Conservation (phyloP, 2,113 vertebrate genomes). For the Calidris pugnax region DNA sequence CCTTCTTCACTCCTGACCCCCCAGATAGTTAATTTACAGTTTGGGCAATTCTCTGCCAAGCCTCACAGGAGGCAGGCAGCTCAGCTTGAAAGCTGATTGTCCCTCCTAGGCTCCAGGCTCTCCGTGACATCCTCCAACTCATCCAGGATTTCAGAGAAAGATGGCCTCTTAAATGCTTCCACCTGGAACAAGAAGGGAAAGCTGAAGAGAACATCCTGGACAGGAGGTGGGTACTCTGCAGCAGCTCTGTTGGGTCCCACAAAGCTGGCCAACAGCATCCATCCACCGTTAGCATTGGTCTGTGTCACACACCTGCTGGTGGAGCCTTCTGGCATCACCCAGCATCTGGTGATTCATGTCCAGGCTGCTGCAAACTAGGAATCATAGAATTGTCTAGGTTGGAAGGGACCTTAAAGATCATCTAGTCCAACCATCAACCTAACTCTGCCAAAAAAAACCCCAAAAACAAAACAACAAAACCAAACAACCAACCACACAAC, state of each 20-base stretch:
- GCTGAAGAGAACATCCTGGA: neutral
- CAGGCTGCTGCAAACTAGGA: neutral
- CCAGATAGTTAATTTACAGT: neutral
- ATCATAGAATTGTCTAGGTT: no score
- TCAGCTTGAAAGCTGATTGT: constrained; percentile 3
- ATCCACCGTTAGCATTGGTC: neutral
- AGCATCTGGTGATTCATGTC: neutral
- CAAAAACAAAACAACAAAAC: no score
- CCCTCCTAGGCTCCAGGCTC: constrained; percentile 69
- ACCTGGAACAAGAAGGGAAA: constrained; percentile 66
- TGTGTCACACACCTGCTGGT: neutral
- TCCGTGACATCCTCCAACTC: constrained; percentile 79
- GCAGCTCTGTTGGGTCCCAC: neutral
- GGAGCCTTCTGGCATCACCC: neutral
- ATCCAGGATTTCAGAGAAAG: constrained; percentile 84
- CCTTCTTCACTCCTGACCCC: neutral
- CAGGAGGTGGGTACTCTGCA: neutral
- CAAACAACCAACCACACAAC: no score
- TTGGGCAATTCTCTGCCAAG: neutral
- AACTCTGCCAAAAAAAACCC: no score
- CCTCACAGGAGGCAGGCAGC: neutral
- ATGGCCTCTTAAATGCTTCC: constrained; percentile 83
- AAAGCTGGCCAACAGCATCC: neutral
- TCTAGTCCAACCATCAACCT: no score
- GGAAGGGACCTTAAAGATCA: no score